Evolutionary conservation across 2,888 invertebrate genomes (phyloP).

Genomic region (Rhabditophanes sp.): DNA sequence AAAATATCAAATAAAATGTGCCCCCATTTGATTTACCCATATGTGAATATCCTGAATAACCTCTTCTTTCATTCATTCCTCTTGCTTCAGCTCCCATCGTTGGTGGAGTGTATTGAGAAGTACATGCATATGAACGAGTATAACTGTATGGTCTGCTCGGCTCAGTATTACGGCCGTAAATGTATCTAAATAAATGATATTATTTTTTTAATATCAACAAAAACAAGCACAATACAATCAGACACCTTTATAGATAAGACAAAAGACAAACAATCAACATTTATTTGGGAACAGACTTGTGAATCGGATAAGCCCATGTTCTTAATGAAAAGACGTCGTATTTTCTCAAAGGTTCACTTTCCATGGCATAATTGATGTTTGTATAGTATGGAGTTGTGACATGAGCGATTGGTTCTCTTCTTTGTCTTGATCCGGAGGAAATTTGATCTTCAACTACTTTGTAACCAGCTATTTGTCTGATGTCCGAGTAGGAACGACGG

Average conservation of each 20-base stretch:
- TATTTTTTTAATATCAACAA: conserved; percentile 2
- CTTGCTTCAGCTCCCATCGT: conserved; percentile 21
- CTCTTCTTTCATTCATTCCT: conserved; percentile 22
- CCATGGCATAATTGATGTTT: conserved; percentile 28
- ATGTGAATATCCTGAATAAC: conserved; percentile 33
- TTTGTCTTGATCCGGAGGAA: conserved; percentile 14
- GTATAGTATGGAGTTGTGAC: conserved; percentile 40
- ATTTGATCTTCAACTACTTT: conserved; percentile 12
- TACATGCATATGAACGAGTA: conserved; percentile 19
- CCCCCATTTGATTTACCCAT: conserved; percentile 16
- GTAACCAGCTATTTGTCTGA: conserved; percentile 27
- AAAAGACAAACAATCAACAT: too few species aligned
- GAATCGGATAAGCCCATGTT: conserved; percentile 42
- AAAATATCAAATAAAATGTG: conserved; percentile 1
- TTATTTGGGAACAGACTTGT: conserved; percentile 32
- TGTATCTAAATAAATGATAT: conserved; percentile 29
- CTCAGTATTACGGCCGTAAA: conserved; percentile 36
- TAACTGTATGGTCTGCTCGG: conserved; percentile 35
- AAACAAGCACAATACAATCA: background rate
- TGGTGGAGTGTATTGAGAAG: conserved; percentile 33
- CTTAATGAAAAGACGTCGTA: conserved; percentile 41
- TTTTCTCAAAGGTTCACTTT: conserved; percentile 34
- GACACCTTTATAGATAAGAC: background rate
- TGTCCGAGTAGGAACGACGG: conserved; percentile 39
- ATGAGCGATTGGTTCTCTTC: conserved; percentile 28